These are phyloP conservation scores for Coecobrya sp. DNA, from an alignment of 2,888 invertebrate species.

Conservation along the genomic window DNA sequence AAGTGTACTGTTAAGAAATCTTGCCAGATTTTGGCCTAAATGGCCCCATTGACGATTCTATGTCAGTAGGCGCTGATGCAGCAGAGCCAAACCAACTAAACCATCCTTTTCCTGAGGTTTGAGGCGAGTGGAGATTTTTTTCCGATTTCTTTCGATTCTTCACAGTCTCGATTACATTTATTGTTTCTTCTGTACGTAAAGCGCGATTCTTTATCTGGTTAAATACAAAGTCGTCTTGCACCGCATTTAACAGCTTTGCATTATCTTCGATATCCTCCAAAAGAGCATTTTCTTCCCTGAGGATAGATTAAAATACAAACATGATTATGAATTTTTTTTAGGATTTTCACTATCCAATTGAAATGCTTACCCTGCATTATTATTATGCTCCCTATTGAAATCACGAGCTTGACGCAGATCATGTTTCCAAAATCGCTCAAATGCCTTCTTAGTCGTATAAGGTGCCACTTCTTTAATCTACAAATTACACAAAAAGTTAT, in stretches of 20 bases:
- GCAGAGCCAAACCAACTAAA: too few species aligned
- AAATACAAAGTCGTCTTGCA: conserved; percentile 70
- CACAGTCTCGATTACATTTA: neutral
- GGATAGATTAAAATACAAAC: neutral
- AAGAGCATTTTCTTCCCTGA: neutral
- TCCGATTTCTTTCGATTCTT: neutral
- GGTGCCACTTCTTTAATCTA: conserved; percentile 95
- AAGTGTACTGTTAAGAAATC: too few species aligned
- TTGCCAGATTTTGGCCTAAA: too few species aligned
- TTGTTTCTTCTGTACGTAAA: neutral
- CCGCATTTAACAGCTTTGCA: neutral
- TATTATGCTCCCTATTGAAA: too few species aligned
- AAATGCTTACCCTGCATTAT: conserved; percentile 3
- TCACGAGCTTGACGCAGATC: conserved; percentile 93
- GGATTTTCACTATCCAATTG: too few species aligned
- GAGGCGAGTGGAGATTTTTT: too few species aligned
- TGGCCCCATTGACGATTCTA: too few species aligned
- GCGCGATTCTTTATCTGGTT: conserved; percentile 42
- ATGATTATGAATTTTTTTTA: conserved; percentile 1
- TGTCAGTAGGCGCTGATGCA: too few species aligned
- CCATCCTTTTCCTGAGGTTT: too few species aligned
- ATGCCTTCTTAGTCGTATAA: conserved; percentile 92
- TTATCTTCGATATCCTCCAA: conserved; percentile 32
- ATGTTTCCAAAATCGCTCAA: conserved; percentile 93
- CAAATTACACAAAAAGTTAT: neutral